Conservation (phyloP, 2,797 vertebrate species). For the Sarcophilus harrisii region DNA sequence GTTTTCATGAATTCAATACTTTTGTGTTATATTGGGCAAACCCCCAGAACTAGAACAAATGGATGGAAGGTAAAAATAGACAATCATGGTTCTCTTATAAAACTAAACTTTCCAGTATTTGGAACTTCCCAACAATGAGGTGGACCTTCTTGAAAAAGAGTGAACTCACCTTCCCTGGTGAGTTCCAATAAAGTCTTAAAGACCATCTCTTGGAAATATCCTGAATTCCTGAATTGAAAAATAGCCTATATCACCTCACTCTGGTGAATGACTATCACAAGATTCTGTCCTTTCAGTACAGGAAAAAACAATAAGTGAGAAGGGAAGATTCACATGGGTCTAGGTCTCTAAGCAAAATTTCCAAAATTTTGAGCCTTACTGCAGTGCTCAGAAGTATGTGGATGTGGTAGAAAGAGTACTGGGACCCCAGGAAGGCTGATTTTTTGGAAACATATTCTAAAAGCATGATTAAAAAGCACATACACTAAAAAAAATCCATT, state of each 20-base stretch:
- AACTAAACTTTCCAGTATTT: neutral
- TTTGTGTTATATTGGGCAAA: neutral
- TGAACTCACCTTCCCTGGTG: neutral
- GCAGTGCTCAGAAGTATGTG: neutral
- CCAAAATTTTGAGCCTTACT: neutral
- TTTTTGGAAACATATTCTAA: neutral
- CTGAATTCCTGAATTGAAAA: neutral
- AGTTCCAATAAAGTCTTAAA: neutral
- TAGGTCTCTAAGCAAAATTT: neutral
- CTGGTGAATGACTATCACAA: neutral
- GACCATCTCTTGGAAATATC: neutral
- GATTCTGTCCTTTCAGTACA: neutral
- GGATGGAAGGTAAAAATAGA: neutral
- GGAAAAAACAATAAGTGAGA: neutral
- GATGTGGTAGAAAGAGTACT: neutral
- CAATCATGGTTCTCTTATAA: neutral
- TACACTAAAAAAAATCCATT: neutral
- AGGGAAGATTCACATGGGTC: neutral
- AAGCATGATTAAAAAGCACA: neutral
- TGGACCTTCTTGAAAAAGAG: neutral
- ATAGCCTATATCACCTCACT: neutral
- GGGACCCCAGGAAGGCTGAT: neutral
- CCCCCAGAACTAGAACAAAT: neutral
- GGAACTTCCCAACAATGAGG: neutral
- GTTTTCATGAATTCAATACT: neutral